Conservation (phyloP, 2,113 vertebrate genomes). For the Centrocercus urophasianus region DNA sequence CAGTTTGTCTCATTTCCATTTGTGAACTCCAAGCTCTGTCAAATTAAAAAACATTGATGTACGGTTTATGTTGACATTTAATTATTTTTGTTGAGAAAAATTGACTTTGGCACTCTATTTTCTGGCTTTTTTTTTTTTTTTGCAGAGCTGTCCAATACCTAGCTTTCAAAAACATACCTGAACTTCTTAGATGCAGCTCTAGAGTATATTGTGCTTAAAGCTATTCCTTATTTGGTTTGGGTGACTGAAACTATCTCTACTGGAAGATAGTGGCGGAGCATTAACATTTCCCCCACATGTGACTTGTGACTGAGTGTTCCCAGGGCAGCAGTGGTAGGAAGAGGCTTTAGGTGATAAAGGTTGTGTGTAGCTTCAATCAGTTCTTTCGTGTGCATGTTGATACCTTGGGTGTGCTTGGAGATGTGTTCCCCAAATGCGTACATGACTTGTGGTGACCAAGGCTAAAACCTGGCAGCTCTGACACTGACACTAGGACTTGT, state of each 20-base stretch:
- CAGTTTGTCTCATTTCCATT: neutral
- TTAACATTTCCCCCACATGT: neutral
- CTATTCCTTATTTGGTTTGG: neutral
- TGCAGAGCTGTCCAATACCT: neutral
- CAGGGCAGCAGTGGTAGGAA: neutral
- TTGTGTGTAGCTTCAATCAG: neutral
- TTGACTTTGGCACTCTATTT: neutral
- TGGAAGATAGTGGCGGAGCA: neutral
- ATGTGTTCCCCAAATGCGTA: neutral
- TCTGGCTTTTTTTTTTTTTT: neutral
- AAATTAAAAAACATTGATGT: neutral
- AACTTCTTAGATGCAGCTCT: neutral
- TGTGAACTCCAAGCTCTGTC: neutral
- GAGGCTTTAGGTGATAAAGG: neutral
- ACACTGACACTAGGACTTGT: neutral
- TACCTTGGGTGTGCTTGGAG: neutral
- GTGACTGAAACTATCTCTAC: neutral
- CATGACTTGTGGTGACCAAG: neutral
- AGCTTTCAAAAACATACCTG: neutral
- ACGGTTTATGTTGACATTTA: neutral
- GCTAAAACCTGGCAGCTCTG: neutral
- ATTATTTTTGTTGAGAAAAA: neutral
- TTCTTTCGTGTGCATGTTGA: neutral
- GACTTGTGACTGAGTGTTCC: neutral
- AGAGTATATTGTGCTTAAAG: neutral